phyloP scores from a whole-genome alignment of 1,140 invertebrate genomes.

The Sitodiplosis mosellana region DNA sequence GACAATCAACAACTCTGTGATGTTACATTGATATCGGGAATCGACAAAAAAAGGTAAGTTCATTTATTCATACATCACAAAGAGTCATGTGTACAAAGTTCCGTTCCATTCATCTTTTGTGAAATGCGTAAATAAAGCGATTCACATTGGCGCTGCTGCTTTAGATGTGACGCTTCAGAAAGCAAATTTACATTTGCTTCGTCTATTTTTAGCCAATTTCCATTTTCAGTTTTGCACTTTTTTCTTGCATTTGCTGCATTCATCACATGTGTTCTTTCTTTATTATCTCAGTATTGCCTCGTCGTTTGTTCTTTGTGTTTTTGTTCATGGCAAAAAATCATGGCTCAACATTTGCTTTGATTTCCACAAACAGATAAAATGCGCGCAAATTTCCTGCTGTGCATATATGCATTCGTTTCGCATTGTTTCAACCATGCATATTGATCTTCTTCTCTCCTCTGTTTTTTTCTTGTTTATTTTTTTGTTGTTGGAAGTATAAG shows the following conservation, averaged over 20 bases:
- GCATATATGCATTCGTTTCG: no score
- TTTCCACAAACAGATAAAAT: neutral
- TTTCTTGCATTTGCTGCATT: neutral
- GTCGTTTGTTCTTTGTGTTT: neutral
- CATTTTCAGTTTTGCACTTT: neutral
- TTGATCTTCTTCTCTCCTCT: no score
- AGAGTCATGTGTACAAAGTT: neutral
- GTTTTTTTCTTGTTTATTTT: neutral
- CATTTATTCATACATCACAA: neutral
- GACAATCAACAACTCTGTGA: slow-evolving; percentile 62
- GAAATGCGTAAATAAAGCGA: neutral
- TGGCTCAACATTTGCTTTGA: neutral
- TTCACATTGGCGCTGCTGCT: neutral
- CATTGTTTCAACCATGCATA: no score
- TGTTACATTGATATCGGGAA: slow-evolving; percentile 54
- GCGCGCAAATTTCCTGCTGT: neutral
- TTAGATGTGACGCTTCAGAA: no score
- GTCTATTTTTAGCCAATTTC: neutral
- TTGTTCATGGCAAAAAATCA: neutral
- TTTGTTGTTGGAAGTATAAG: no score
- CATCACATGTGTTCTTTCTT: neutral
- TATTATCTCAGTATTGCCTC: neutral
- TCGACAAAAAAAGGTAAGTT: slow-evolving; percentile 36
- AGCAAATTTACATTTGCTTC: neutral
- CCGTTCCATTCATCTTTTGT: neutral